These are phyloP conservation scores for Tadarida brasiliensis DNA, from an alignment of 2,797 vertebrate species.

Conservation along the genomic window DNA sequence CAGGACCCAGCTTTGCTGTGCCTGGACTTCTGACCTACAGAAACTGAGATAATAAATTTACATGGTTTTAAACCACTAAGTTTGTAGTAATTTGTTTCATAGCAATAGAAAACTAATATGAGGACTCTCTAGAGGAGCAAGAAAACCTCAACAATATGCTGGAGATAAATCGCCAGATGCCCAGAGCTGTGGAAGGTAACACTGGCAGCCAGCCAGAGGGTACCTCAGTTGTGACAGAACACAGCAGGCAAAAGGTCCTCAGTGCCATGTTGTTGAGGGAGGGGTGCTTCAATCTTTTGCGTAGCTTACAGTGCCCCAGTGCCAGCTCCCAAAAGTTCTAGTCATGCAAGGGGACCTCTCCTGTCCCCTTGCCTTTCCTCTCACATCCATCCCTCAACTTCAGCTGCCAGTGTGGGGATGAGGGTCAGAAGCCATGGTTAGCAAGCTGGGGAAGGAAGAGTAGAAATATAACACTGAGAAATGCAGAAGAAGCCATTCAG, in stretches of 20 bases:
- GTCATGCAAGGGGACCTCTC: neutral
- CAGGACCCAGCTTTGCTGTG: neutral
- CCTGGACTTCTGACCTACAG: neutral
- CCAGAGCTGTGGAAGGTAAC: neutral
- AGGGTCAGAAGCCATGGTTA: neutral
- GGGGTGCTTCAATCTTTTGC: neutral
- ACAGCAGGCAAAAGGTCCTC: neutral
- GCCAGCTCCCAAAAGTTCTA: neutral
- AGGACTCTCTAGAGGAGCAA: neutral
- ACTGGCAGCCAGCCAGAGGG: neutral
- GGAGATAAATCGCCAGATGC: neutral
- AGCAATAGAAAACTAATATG: constrained; percentile 25
- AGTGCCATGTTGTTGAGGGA: neutral
- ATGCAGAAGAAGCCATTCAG: neutral
- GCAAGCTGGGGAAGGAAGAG: neutral
- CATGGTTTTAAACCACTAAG: neutral
- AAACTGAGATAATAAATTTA: neutral
- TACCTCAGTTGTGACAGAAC: neutral
- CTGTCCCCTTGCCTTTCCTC: neutral
- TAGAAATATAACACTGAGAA: neutral
- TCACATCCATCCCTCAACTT: neutral
- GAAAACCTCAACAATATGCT: neutral
- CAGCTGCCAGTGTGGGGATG: neutral
- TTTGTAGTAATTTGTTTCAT: neutral
- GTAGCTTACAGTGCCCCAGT: neutral